Conservation (phyloP, 2,113 vertebrate genomes). For the Mystacornis crossleyi region DNA sequence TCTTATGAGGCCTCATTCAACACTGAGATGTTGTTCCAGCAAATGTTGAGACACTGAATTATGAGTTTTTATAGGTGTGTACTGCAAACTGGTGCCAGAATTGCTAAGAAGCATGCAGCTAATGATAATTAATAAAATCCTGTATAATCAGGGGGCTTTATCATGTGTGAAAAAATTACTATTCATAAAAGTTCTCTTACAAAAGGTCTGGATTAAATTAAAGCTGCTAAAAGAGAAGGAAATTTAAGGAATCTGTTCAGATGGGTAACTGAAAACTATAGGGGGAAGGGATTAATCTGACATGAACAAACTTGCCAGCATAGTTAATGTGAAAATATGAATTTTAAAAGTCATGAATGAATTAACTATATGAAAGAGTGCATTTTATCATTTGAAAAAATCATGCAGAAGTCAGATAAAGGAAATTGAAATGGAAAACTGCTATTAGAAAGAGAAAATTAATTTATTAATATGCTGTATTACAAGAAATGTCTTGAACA, state of each 20-base stretch:
- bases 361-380: conserved; percentile 34
- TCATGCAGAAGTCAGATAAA: conserved; percentile 30
- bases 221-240: background rate
- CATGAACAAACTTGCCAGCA: background rate
- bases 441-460: conserved; percentile 47
- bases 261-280: background rate
- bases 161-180: background rate
- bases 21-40: background rate
- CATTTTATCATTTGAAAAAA: conserved; percentile 59
- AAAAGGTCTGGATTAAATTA: conserved; percentile 3
- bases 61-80: background rate
- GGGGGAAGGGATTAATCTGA: background rate
- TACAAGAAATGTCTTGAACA: background rate
- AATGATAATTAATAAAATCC: background rate
- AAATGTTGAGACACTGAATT: background rate
- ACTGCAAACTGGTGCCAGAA: background rate
- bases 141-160: background rate
- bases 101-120: background rate
- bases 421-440: conserved; percentile 32
- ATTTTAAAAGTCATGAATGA: conserved; percentile 44
- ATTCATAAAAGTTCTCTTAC: background rate
- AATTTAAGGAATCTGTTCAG: background rate
- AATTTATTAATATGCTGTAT: conserved; percentile 43
- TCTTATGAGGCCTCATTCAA: background rate
- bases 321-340: conserved; percentile 17